Evolutionary conservation across 53 echinoderm and acorn worm species (phyloP), one percentile per base, ranked within the genome.

Genomic region (Echinarachnius parma): DNA sequence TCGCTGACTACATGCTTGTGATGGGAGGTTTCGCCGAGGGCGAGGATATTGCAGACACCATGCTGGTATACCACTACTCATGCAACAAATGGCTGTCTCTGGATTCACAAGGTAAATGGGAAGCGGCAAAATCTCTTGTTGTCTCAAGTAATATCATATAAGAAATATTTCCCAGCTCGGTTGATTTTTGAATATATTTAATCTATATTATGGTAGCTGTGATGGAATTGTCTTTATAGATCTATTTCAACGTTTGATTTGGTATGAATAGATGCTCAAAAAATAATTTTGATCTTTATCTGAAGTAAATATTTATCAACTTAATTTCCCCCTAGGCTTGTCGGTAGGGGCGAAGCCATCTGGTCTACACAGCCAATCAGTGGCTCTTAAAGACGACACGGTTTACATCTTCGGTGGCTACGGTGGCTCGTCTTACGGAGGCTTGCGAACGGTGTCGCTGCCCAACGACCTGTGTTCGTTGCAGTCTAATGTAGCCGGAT

Each of bases 371-470:
- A 65, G 78, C 24, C 63, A 57, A 18, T 78, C 86, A 2, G 87
- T 84, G 4, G 84, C 62, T 0, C 37, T 24, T 5, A 34, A 30
- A 0, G 81, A 59, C 56, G 58, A 62, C 49, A 59, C 61, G 8
- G 27, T 87, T 37, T 94, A 87, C 75, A 44, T 84, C 23, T 89
- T 75, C 34, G 94, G 94, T 11, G 94, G 94, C 23, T 84, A 77
- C 52, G 67, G 81, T 64, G 87, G 94, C 24, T 61, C 66, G 3
- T 57, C 78, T n/a, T 59, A 34, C 14, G 90, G 94, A 5, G 74
- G 81, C 24, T 63, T 94, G 37, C 46, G 81, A 34, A 56, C 48
- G 26, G 79, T 84, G 7, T 24, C 44, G 14, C 47, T 93, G 34
- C 93, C 89, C 0, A 31, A 67, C 3, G 93, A 93, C 59, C 78